These are phyloP conservation scores for Silvanus unidentatus DNA, from an alignment of 2,888 invertebrate genomes.

Conservation along the genomic window DNA sequence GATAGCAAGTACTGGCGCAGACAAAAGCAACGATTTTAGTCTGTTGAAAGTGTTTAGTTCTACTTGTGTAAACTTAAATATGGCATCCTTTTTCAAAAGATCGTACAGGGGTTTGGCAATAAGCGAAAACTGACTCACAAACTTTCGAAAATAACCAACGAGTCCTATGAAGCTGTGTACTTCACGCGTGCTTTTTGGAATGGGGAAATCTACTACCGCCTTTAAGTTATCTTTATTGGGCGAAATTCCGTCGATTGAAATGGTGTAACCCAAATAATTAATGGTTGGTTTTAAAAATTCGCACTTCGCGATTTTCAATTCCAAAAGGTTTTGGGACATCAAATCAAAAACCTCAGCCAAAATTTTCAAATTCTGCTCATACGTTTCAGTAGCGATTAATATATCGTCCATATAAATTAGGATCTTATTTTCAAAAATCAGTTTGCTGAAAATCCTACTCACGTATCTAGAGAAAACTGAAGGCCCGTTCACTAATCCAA, in stretches of 20 bases:
- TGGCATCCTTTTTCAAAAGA: conserved; percentile 17
- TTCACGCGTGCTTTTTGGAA: conserved; percentile 18
- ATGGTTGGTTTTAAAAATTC: conserved; percentile 18
- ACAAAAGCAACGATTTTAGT: conserved; percentile 20
- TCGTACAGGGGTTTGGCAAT: conserved; percentile 26
- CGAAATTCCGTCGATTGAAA: background rate
- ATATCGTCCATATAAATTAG: conserved; percentile 14
- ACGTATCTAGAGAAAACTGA: too few relatives aligned
- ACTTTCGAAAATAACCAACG: conserved; percentile 29
- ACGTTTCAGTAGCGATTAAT: conserved; percentile 9
- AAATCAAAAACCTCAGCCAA: conserved; percentile 10
- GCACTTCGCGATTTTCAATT: conserved; percentile 21
- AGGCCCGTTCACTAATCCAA: too few relatives aligned
- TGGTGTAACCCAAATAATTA: conserved; percentile 1
- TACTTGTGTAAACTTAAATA: conserved; percentile 17
- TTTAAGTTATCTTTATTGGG: background rate
- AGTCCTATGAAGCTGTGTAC: conserved; percentile 29
- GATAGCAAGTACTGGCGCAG: conserved; percentile 28
- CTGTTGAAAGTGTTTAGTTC: conserved; percentile 21
- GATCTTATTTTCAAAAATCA: conserved; percentile 3
- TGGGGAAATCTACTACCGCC: conserved; percentile 22
- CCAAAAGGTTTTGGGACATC: background rate
- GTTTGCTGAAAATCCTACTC: background rate
- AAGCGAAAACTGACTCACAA: conserved; percentile 16
- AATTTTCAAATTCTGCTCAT: conserved; percentile 11